Evolutionary conservation across 2,113 vertebrate species (phyloP).

Genomic region (Mobula birostris): DNA sequence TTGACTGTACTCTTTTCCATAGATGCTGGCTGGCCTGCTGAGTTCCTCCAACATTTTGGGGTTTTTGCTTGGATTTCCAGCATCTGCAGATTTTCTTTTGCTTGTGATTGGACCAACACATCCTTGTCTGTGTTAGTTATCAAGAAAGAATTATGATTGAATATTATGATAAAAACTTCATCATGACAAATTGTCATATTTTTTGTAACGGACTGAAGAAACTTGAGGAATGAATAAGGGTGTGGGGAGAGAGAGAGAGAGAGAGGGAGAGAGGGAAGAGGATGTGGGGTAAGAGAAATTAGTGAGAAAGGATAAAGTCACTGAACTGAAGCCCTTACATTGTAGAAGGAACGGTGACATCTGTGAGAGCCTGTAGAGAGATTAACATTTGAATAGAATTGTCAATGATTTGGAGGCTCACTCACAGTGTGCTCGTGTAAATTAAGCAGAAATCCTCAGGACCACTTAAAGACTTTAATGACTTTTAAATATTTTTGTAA

Average conservation of each 20-base stretch:
- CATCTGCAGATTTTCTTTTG: too few relatives aligned
- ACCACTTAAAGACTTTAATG: conserved; percentile 28
- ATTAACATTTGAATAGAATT: conserved; percentile 26
- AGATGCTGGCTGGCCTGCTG: too few relatives aligned
- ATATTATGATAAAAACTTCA: conserved; percentile 26
- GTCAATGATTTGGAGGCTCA: not conserved
- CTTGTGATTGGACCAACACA: too few relatives aligned
- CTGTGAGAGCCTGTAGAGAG: not conserved
- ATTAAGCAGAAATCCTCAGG: conserved; percentile 14
- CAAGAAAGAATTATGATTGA: conserved; percentile 16
- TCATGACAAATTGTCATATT: conserved; percentile 24
- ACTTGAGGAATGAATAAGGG: not conserved
- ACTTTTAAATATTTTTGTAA: conserved; percentile 6
- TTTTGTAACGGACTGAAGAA: not conserved
- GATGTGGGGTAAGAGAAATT: too few relatives aligned
- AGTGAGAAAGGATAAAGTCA: not conserved
- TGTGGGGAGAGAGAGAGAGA: not conserved
- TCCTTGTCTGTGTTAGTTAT: conserved; percentile 3
- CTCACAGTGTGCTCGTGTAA: not conserved
- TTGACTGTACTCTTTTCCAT: too few relatives aligned
- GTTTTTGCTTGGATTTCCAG: too few relatives aligned
- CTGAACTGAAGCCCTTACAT: not conserved
- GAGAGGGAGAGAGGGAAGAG: too few relatives aligned
- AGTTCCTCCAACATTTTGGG: too few relatives aligned
- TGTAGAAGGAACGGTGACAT: not conserved